These are phyloP conservation scores for fruit fly (Drosophila melanogaster) DNA, from an alignment of 1,140 invertebrate species.

Conservation along the genomic window Release_6_plus_ISO1_MT NT_033777.3:23780001-23780500, in stretches of 20 bases:
- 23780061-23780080: conserved; percentile 85
- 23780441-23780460: conserved; percentile 91
- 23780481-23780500: conserved; percentile 94
- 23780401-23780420: conserved; percentile 99
- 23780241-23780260: conserved; percentile 81
- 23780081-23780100: conserved; percentile 86
- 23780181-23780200: conserved; percentile 68
- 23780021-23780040: conserved; percentile 80
- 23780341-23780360: conserved; percentile 93
- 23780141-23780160: conserved; percentile 82
- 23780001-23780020: conserved; percentile 75
- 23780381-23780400: conserved; percentile 96
- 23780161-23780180: conserved; percentile 83
- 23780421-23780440: conserved; percentile 96
- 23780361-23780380: conserved; percentile 97
- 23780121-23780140: conserved; percentile 74
- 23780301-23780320: conserved; percentile 85
- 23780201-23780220: conserved; percentile 71
- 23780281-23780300: conserved; percentile 62
- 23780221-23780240: conserved; percentile 84
- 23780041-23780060: conserved; percentile 84
- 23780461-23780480: conserved; percentile 97
- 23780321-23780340: conserved; percentile 79
- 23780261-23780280: conserved; percentile 73
- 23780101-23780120: conserved; percentile 85